Evolutionary conservation across 2,888 invertebrate genomes (phyloP), one percentile per base, ranked within the genome.

Genomic region (Polyploca ridens): DNA sequence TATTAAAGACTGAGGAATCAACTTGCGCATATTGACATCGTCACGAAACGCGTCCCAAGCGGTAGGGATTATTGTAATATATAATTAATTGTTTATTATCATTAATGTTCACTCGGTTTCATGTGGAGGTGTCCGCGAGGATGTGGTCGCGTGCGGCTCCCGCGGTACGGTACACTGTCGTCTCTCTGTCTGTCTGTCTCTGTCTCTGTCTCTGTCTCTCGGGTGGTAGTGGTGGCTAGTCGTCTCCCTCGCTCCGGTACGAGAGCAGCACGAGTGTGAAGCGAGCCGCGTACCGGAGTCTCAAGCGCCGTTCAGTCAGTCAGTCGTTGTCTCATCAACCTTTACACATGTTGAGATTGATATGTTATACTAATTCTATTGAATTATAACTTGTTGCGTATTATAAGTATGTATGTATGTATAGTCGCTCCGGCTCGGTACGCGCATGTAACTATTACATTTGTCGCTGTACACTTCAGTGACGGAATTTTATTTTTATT

Each of bases 1-100:
- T 90, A 92, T 92, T 92, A 93, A 92, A 93, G 93, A 93, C 93
- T 93, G 93, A 93, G 93, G 89, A 92, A 93, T 93, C 93, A 93
- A 93, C 90, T 90, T 87, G 90, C 92, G 93, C 91, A 90, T 90
- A 90, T 88, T 87, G 91, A 90, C 93, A 91, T 93, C 87, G 91
- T 88, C 91, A 91, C 92, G 90, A 87, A 54, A 90, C 87, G 90
- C 89, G 91, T 88, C 89, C 89, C 90, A 81, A 79, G 72, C 81
- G 82, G 85, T 85, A 83, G 89, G 89, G 90, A 86, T 85, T 83
- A 82, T 87, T 88, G 90, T 89, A 89, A 86, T 86, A 89, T 89
- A 89, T 83, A 77, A 73, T 84, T 83, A 82, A 87, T 89, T 83
- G 81, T 86, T 86, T 80, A 76, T 73, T 67, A 73, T 86, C 88